A percentile compares a stretch with the other conserved stretches of the same genome.
Conservation (phyloP, 1,140 invertebrate genomes). For the Dendroctonus valens region DNA sequence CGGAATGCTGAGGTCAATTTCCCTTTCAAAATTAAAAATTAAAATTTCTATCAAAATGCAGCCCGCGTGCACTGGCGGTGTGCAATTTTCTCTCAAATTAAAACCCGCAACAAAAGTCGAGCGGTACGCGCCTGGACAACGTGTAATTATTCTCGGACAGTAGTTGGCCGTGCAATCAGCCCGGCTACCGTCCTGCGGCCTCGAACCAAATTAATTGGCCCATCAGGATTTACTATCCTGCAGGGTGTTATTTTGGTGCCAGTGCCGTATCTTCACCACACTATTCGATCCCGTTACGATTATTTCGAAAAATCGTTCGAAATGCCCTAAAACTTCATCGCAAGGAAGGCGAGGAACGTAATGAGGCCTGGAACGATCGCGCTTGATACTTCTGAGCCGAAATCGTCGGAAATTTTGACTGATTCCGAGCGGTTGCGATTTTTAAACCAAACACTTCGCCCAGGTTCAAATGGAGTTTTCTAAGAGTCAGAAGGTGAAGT, state of each 20-base stretch:
- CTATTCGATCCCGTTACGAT: too few species aligned
- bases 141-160: slow-evolving; percentile 36
- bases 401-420: too few species aligned
- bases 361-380: too few species aligned
- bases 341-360: too few species aligned
- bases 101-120: slow-evolving; percentile 30
- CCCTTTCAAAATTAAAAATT: slow-evolving; percentile 25
- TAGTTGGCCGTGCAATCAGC: slow-evolving; percentile 35
- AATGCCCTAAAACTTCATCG: too few species aligned
- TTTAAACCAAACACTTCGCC: too few species aligned
- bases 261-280: not conserved
- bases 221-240: slow-evolving; percentile 21
- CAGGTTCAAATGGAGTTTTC: too few species aligned
- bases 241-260: slow-evolving; percentile 16
- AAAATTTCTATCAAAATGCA: slow-evolving; percentile 29
- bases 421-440: too few species aligned
- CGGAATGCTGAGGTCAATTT: slow-evolving; percentile 16
- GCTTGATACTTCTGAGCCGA: too few species aligned
- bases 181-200: slow-evolving; percentile 34
- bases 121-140: slow-evolving; percentile 16
- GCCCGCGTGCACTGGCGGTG: slow-evolving; percentile 8
- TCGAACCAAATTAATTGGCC: slow-evolving; percentile 31
- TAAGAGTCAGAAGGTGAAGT: too few species aligned
- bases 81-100: slow-evolving; percentile 23
- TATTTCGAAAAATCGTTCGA: too few species aligned